Evolutionary conservation across 2,797 vertebrate species (phyloP), one percentile per base, ranked within the genome.

Genomic region (Artibeus lituratus): DNA sequence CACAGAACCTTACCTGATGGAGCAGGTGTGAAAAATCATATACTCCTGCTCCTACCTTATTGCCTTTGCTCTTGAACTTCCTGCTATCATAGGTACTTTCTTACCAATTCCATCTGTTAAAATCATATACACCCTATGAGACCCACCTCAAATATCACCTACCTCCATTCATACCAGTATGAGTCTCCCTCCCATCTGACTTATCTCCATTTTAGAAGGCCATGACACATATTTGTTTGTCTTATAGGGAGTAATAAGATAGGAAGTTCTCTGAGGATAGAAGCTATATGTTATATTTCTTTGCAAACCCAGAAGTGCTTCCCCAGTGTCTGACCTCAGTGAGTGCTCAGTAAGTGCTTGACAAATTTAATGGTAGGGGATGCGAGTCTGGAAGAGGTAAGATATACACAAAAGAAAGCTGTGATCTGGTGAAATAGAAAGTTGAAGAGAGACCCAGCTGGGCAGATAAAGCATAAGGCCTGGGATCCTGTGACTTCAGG

Each of bases 161-260:
- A 29, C 22, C 14, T 87, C 57, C 22, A 69, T 10, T 7, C 44
- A 82, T 53, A 32, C 77, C 72, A 65, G 24, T 26, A 15, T 53
- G 26, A 35, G n/a, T 70, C 37, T 67, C 78, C 26, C 47, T 87
- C 49, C n/a, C 26, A 4, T 32, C 11, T 51, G 19, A 83, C 35
- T 87, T n/a, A 57, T 12, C 24, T 10, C 14, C 39, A 29, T 65
- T 65, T 77, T 92, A 78, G 62, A 94, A 86, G 59, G 37, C 22
- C 37, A 22, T 10, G 21, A n/a, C 32, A 21, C 5, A 16, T 59
- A 69, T 92, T 65, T 47, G 39, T 65, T 59, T 44, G 18, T 29
- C 32, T 57, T 32, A 26, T 3, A 10, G 24, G 51, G 7, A 42
- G 39, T 4, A 53, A 53, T 73, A 4, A n/a, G 19, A 57, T 0